Evolutionary conservation across 2,888 invertebrate species (phyloP), one percentile per base, ranked within the genome.

Genomic region (Mellilla xanthometata): DNA sequence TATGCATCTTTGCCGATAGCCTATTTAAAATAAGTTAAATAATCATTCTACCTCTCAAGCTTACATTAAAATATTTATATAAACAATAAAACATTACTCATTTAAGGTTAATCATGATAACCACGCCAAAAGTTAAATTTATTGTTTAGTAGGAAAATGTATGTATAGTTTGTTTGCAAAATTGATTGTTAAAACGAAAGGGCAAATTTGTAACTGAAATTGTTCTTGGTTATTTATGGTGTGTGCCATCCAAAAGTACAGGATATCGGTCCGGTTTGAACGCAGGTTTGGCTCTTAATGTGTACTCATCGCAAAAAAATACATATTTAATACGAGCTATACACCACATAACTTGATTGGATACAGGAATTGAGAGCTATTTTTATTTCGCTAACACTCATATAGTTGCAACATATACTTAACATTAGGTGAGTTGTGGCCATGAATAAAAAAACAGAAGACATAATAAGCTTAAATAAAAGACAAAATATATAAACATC

Each of bases 191-290:
- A 23, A 1, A 5, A 33, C 11, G 6, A 36, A 33, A 43, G 30
- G 29, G 12, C 27, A 31, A 31, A 40, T 34, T 38, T 39, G 31
- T 28, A 39, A 33, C 28, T 45, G 13, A 39, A 39, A 35, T n/a
- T 35, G 22, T 30, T 24, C 3, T 28, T 43, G 38, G 22, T 28
- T 33, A 39, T 60, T 49, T 68, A 58, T 60, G 62, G 65, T 50
- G 65, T 61, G 47, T 61, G 54, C 22, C 13, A 44, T 56, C 52
- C 60, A 30, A 35, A 35, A 45, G 45, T 46, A 39, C 59, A 66
- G 76, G 77, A 78, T 75, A 74, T 76, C 71, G 67, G 67, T 67
- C 76, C 74, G 72, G 77, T 76, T 77, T 65, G 44, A n/a, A 51
- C 55, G 56, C 55, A 54, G 50, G 38, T 48, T 54, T 53, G 42